Evolutionary conservation across 1,140 invertebrate species (phyloP).

Genomic region (Berghia stephanieae): DNA sequence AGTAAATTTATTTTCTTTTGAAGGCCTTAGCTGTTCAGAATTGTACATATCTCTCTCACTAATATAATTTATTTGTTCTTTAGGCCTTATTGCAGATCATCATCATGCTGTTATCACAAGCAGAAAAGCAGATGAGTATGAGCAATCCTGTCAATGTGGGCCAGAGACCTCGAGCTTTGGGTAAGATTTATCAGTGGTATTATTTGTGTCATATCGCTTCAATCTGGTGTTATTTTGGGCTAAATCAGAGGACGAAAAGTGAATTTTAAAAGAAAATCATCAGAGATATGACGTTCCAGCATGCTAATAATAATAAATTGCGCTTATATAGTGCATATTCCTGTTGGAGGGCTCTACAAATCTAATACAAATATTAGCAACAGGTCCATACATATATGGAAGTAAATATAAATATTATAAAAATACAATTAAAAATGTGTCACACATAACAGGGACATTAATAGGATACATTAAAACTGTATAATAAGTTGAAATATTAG

Average conservation of each 20-base stretch:
- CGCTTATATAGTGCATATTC: neutral
- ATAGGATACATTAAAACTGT: no score
- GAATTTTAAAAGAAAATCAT: no score
- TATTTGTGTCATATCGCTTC: neutral
- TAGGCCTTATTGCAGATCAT: slow-evolving; percentile 75
- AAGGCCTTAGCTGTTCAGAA: neutral
- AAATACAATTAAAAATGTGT: no score
- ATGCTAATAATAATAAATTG: neutral
- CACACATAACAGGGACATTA: no score
- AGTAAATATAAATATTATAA: no score
- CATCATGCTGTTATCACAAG: slow-evolving; percentile 76
- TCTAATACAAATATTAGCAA: no score
- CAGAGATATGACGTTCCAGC: neutral
- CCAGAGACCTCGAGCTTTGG: slow-evolving; percentile 77
- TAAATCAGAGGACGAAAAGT: no score
- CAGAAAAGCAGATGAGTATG: slow-evolving; percentile 78
- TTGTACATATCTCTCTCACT: neutral
- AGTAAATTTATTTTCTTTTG: neutral
- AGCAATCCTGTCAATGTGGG: slow-evolving; percentile 81
- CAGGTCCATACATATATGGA: no score
- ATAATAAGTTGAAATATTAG: no score
- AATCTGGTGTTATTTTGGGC: neutral
- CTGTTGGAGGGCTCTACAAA: no score
- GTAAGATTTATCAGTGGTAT: no score
- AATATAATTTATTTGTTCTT: slow-evolving; percentile 20